A percentile compares a stretch with the other conserved stretches of the same genome.
phyloP scores from a whole-genome alignment of 2,888 invertebrate species.

The Orchesellides sinensis region DNA sequence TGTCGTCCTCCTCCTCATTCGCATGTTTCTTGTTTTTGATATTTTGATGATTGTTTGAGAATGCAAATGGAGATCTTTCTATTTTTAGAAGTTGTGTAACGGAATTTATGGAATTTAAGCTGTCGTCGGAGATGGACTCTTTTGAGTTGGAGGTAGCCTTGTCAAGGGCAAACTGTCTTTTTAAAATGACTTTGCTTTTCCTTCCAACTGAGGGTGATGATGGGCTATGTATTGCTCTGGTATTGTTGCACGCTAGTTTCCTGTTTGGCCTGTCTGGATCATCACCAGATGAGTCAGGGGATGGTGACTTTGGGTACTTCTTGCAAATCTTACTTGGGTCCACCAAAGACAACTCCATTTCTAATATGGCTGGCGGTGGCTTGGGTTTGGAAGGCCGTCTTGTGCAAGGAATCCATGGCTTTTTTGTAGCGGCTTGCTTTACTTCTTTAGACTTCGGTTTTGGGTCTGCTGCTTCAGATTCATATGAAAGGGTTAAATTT shows the following conservation, averaged over 20 bases:
- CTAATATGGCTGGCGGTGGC: conserved; percentile 8
- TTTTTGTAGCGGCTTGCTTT: background rate
- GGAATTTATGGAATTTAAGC: conserved; percentile 46
- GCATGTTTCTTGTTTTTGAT: conserved; percentile 3
- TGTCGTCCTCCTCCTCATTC: conserved; percentile 19
- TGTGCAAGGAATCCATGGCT: conserved; percentile 38
- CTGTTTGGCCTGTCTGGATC: too few relatives aligned
- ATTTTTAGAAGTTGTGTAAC: conserved; percentile 52
- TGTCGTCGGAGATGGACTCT: conserved; percentile 40
- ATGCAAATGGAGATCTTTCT: conserved; percentile 19
- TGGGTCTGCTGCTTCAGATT: background rate
- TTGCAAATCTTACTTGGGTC: conserved; percentile 29
- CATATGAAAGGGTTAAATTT: too few relatives aligned
- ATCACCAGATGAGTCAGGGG: conserved; percentile 14
- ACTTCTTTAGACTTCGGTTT: background rate
- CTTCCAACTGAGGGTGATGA: background rate
- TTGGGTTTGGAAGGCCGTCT: conserved; percentile 30
- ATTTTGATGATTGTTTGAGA: conserved; percentile 1
- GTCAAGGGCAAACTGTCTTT: conserved; percentile 48
- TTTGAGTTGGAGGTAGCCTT: conserved; percentile 26
- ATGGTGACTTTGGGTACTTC: conserved; percentile 23
- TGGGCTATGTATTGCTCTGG: background rate
- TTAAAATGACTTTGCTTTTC: conserved; percentile 23
- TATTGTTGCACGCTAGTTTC: background rate
- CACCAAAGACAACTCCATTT: conserved; percentile 21